phyloP scores from a whole-genome alignment of 1,140 invertebrate genomes.

The Microplitis demolitor region DNA sequence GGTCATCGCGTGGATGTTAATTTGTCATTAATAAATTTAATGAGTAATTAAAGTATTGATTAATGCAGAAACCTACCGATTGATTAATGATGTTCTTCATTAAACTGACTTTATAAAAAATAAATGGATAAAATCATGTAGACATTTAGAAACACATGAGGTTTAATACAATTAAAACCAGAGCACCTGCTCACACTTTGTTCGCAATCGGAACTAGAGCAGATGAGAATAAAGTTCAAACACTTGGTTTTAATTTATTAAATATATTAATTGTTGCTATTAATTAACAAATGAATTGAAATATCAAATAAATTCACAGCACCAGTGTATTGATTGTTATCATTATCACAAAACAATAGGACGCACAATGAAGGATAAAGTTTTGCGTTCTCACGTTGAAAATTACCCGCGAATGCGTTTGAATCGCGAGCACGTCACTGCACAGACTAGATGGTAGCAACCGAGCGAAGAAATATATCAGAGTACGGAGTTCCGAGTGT shows the following conservation, averaged over 20 bases:
- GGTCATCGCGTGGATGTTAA: neutral
- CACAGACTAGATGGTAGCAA: constrained; percentile 14
- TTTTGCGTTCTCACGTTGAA: neutral
- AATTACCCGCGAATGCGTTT: constrained; percentile 15
- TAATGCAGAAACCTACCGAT: neutral
- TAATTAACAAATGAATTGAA: neutral
- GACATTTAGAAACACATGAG: neutral
- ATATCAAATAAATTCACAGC: neutral
- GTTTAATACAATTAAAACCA: constrained; percentile 12
- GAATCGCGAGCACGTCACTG: constrained; percentile 20
- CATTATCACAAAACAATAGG: too few species aligned
- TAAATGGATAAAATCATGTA: neutral
- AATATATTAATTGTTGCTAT: neutral
- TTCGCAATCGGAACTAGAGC: constrained; percentile 24
- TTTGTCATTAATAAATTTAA: neutral
- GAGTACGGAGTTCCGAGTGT: neutral
- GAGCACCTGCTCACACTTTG: neutral
- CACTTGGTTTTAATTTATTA: neutral
- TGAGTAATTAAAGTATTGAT: neutral
- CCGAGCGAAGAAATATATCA: neutral
- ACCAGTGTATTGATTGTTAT: neutral
- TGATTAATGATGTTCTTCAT: neutral
- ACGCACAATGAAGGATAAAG: neutral
- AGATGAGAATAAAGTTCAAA: constrained; percentile 2
- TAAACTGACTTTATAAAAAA: neutral